Percentiles rank a stretch among this genome's conserved stretches.
Evolutionary conservation across 2,888 invertebrate species (phyloP).

Genomic region (Cyrtodaria siliqua): DNA sequence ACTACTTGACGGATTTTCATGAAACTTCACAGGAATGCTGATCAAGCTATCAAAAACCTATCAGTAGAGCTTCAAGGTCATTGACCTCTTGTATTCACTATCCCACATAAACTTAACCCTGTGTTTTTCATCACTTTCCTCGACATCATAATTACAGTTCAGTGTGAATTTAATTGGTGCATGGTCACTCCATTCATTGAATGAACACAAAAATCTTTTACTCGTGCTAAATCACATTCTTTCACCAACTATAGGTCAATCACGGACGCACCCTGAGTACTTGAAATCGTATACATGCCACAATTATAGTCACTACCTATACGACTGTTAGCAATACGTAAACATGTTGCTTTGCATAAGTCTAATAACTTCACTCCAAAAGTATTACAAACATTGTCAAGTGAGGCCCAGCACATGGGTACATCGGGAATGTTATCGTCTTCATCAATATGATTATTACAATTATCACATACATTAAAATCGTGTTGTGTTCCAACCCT

Average conservation of each 20-base stretch:
- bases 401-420: neutral
- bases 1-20: too few relatives aligned
- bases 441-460: neutral
- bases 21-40: too few relatives aligned
- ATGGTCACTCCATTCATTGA: slow-evolving; percentile 3
- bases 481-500: slow-evolving; percentile 9
- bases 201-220: neutral
- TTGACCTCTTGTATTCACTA: too few relatives aligned
- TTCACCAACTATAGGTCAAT: neutral
- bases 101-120: too few relatives aligned
- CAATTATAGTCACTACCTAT: neutral
- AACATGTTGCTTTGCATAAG: neutral
- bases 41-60: too few relatives aligned
- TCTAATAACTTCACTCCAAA: neutral
- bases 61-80: too few relatives aligned
- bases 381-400: neutral
- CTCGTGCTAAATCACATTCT: neutral
- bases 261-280: neutral
- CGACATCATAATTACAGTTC: too few relatives aligned
- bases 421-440: slow-evolving; percentile 9
- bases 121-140: too few relatives aligned
- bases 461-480: slow-evolving; percentile 9
- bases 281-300: neutral
- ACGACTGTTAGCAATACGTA: neutral
- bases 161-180: too few relatives aligned